Conservation (phyloP, 1,140 invertebrate species). For the Ostrea edulis region DNA sequence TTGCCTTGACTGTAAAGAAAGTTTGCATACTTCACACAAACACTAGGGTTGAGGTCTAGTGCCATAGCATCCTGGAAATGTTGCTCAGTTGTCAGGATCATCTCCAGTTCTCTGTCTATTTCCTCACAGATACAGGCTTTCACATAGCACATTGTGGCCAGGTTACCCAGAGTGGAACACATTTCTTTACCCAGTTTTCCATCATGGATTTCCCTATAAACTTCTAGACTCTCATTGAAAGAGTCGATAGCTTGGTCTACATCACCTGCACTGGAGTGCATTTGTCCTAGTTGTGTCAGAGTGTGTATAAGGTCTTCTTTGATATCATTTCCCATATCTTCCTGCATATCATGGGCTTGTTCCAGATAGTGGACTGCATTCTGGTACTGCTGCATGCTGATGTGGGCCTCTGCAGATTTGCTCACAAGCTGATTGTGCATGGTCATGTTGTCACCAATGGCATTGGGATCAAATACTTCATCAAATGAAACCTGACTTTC, state of each 20-base stretch:
- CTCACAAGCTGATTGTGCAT: constrained; percentile 76
- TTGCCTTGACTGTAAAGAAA: constrained; percentile 75
- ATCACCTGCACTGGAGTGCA: constrained; percentile 75
- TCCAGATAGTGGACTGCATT: constrained; percentile 75
- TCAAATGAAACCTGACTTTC: constrained; percentile 68
- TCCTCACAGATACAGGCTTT: constrained; percentile 76
- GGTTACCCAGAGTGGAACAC: constrained; percentile 73
- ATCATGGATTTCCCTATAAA: constrained; percentile 74
- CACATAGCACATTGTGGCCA: constrained; percentile 77
- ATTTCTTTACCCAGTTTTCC: constrained; percentile 74
- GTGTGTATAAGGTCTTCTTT: constrained; percentile 74
- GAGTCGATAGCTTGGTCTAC: constrained; percentile 76
- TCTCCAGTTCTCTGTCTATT: constrained; percentile 70
- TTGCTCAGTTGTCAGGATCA: constrained; percentile 71
- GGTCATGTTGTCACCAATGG: constrained; percentile 73
- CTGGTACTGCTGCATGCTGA: constrained; percentile 77
- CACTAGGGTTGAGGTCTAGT: constrained; percentile 70
- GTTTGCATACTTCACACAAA: constrained; percentile 76
- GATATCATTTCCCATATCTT: constrained; percentile 76
- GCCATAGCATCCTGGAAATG: constrained; percentile 74
- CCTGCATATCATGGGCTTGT: constrained; percentile 75
- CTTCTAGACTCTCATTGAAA: constrained; percentile 74
- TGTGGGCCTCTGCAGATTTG: constrained; percentile 75
- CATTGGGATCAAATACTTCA: constrained; percentile 71
- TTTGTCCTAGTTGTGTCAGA: constrained; percentile 74